These are phyloP conservation scores for Hydrophis major DNA, from an alignment of 2,797 vertebrate species.

Conservation along the genomic window DNA sequence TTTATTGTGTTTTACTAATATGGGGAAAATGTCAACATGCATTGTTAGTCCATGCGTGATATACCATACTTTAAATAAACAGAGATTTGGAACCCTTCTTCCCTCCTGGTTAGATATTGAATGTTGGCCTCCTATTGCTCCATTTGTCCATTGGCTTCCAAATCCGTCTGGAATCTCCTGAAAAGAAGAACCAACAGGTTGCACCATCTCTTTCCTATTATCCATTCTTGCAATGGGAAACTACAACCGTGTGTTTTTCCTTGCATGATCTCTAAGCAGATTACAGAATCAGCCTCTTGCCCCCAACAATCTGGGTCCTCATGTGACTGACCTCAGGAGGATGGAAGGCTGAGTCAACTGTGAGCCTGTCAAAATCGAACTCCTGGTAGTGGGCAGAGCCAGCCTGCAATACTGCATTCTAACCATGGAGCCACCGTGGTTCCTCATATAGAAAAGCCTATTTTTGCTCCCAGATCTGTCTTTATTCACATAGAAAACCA, in stretches of 20 bases:
- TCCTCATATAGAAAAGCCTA: neutral
- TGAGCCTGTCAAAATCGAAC: neutral
- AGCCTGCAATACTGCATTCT: neutral
- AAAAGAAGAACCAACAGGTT: neutral
- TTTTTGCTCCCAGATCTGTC: neutral
- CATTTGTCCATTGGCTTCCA: neutral
- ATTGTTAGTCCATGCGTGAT: neutral
- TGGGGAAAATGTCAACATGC: neutral
- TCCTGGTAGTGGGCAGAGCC: neutral
- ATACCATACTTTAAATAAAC: neutral
- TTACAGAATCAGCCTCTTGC: neutral
- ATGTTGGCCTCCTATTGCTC: neutral
- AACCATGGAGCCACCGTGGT: neutral
- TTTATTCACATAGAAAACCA: neutral
- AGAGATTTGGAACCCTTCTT: neutral
- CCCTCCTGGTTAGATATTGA: neutral
- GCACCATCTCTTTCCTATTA: neutral
- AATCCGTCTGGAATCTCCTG: neutral
- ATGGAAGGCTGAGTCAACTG: neutral
- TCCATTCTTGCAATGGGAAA: neutral
- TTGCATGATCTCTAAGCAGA: neutral
- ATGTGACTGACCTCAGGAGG: neutral
- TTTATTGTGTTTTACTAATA: too few species aligned
- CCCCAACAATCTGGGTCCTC: neutral
- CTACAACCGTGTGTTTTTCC: neutral